These are phyloP conservation scores for Rhopilema esculentum DNA, from an alignment of 30 jellyfish, hydroid and myxozoan genomes.

Conservation along the genomic window DNA sequence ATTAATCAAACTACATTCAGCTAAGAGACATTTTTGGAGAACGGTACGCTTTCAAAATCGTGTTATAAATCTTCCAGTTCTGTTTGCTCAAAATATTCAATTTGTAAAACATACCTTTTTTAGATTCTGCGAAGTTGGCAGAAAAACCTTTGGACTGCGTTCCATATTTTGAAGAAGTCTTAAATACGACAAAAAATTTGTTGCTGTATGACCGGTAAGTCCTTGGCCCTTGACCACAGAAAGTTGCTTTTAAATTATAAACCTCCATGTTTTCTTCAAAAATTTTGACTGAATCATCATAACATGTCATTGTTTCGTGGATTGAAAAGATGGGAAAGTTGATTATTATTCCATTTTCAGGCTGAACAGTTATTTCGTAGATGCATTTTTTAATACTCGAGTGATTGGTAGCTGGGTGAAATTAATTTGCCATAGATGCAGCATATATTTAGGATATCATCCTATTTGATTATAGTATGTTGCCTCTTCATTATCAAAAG, in stretches of 20 bases:
- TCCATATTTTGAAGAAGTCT: no score
- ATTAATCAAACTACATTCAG: no score
- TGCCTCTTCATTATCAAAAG: no score
- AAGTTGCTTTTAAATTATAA: not conserved
- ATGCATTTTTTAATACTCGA: not conserved
- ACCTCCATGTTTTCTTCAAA: not conserved
- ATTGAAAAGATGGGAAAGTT: not conserved
- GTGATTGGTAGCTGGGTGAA: constrained; percentile 8
- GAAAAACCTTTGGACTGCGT: no score
- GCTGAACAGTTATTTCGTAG: not conserved
- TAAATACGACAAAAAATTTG: not conserved
- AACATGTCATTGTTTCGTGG: not conserved
- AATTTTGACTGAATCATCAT: not conserved
- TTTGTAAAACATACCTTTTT: no score
- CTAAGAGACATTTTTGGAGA: no score
- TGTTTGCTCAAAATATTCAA: no score
- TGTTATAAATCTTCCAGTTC: no score
- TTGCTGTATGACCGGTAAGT: not conserved
- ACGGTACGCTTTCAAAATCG: no score
- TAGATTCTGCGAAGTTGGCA: no score
- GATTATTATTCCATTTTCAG: not conserved
- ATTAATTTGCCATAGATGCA: not conserved
- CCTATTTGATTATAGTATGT: no score
- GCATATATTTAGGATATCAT: no score
- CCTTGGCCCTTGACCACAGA: constrained; percentile 8